phyloP scores from a whole-genome alignment of 2,888 invertebrate species.

The Ceraclea dissimilis region DNA sequence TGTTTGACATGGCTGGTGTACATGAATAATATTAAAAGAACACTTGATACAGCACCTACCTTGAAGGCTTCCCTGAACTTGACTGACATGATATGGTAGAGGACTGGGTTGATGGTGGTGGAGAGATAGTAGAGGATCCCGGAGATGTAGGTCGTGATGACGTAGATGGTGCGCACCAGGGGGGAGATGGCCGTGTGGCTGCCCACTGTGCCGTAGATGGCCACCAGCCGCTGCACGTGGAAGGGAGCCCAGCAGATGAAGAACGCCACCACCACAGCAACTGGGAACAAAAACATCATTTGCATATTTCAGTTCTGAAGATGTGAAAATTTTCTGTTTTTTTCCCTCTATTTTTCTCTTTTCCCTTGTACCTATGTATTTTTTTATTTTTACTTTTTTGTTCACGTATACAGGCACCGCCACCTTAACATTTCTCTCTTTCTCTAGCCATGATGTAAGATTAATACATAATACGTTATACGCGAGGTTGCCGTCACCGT shows the following conservation, averaged over 20 bases:
- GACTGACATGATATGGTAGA: slow-evolving; percentile 92
- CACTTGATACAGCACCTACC: slow-evolving; percentile 41
- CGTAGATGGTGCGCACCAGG: slow-evolving; percentile 52
- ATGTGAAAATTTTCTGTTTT: too few species aligned
- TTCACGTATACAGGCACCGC: too few species aligned
- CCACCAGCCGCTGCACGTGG: slow-evolving; percentile 83
- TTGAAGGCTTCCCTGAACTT: slow-evolving; percentile 90
- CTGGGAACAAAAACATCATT: slow-evolving; percentile 46
- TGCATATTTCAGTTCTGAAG: too few species aligned
- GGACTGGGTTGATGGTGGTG: slow-evolving; percentile 85
- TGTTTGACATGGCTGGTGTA: too few species aligned
- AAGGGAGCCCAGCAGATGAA: slow-evolving; percentile 90
- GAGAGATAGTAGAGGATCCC: slow-evolving; percentile 88
- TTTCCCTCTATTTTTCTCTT: too few species aligned
- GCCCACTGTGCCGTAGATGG: slow-evolving; percentile 57
- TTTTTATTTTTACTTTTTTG: too few species aligned
- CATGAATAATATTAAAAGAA: too few species aligned
- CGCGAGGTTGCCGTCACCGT: too few species aligned
- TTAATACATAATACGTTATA: too few species aligned
- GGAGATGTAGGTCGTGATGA: slow-evolving; percentile 69
- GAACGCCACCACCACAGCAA: slow-evolving; percentile 85
- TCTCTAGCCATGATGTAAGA: too few species aligned
- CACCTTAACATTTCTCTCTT: too few species aligned
- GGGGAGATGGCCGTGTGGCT: slow-evolving; percentile 36
- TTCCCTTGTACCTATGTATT: too few species aligned